phyloP scores from a whole-genome alignment of 2,113 vertebrate species.

The Gambusia affinis region DNA sequence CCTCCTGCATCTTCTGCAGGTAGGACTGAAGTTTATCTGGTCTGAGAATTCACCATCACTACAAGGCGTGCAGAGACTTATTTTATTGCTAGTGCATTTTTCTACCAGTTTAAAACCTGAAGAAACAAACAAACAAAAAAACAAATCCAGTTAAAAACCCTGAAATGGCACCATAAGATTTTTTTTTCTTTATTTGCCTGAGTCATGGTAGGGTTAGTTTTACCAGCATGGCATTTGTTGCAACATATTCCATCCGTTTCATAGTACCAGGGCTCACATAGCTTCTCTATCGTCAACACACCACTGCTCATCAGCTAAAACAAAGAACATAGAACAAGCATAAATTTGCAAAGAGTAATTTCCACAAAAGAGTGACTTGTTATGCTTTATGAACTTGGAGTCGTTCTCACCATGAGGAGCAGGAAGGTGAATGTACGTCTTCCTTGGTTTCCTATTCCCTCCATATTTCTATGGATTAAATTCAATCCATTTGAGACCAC shows the following conservation, averaged over 20 bases:
- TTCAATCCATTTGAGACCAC: constrained; percentile 54
- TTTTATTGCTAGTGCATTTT: constrained; percentile 1
- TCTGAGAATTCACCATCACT: neutral
- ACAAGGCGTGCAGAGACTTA: constrained; percentile 56
- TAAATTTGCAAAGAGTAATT: neutral
- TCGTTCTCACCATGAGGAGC: constrained; percentile 65
- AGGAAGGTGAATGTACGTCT: constrained; percentile 22
- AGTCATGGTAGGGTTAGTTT: neutral
- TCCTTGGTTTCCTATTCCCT: constrained; percentile 9
- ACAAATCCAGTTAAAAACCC: neutral
- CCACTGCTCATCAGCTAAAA: constrained; percentile 48
- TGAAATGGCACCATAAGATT: neutral
- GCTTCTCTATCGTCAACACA: neutral
- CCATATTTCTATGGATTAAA: constrained; percentile 34
- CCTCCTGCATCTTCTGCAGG: constrained; percentile 43
- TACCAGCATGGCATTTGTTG: constrained; percentile 75
- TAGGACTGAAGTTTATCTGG: neutral
- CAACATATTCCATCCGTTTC: constrained; percentile 56
- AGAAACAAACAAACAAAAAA: neutral
- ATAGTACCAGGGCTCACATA: constrained; percentile 29
- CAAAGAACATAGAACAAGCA: constrained; percentile 7
- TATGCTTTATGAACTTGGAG: neutral
- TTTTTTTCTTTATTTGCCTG: neutral
- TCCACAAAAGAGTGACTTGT: neutral
- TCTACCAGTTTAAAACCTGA: constrained; percentile 65